phyloP scores from a whole-genome alignment of 37 sponge, comb jelly and placozoan species.

The Dysidea cf. avara region DNA sequence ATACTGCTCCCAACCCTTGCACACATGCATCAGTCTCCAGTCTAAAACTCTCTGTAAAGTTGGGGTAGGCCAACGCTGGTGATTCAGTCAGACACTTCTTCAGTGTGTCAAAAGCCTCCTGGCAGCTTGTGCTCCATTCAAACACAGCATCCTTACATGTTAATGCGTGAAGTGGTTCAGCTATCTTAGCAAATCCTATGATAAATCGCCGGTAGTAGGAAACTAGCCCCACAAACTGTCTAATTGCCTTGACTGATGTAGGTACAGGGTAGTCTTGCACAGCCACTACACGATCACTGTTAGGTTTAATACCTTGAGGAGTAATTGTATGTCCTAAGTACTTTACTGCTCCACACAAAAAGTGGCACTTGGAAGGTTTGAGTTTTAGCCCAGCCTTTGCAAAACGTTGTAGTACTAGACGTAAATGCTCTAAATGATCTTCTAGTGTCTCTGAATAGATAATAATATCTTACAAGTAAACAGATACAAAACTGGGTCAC shows the following conservation, averaged over 20 bases:
- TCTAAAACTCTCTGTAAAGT: slow-evolving; percentile 21
- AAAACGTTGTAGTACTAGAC: not conserved
- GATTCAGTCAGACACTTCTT: slow-evolving; percentile 5
- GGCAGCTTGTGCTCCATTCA: not conserved
- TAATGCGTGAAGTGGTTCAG: not conserved
- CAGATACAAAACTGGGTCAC: too few relatives aligned
- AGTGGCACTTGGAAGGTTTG: not conserved
- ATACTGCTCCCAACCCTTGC: slow-evolving; percentile 46
- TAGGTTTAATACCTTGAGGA: not conserved
- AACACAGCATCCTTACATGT: too few relatives aligned
- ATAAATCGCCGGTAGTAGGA: not conserved
- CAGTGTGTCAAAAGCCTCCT: slow-evolving; percentile 15
- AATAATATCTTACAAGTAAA: not conserved
- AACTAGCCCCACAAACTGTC: not conserved
- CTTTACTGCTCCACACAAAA: not conserved
- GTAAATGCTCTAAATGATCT: not conserved
- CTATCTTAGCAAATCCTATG: not conserved
- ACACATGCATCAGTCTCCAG: slow-evolving; percentile 59
- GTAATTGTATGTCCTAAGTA: too few relatives aligned
- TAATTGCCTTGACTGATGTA: not conserved
- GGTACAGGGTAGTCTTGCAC: not conserved
- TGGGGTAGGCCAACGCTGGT: slow-evolving; percentile 40
- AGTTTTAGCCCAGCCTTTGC: not conserved
- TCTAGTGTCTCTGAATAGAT: not conserved
- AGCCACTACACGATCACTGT: not conserved